Base-by-base conservation (phyloP, 2,797 vertebrate genomes). In the Ataeniobius toweri region DNA sequence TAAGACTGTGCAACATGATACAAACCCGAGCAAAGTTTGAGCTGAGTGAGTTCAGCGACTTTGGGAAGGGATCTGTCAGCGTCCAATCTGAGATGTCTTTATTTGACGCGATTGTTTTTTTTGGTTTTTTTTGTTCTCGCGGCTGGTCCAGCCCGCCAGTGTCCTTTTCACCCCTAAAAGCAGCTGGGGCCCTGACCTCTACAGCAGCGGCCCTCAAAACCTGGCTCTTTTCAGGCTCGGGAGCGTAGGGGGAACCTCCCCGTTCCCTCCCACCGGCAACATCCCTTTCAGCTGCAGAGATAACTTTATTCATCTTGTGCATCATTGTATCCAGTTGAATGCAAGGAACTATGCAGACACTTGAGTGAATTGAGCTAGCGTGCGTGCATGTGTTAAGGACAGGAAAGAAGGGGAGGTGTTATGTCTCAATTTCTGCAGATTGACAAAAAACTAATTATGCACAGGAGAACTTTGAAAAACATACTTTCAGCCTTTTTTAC, bases 311-410 rank as follows among this genome's bases (percentile, higher is more conserved):
- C 98, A 98, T 97, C 95, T 96, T 96, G 96, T 95, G 96, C 96
- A 97, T 99, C 97, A 98, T 99, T 99, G 98, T 99, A 97, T 97
- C 96, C 96, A 96, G 95, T 96, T 99, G 97, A 98, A 99, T 98
- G 96, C 96, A 93, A 46, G 94, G 95, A 97, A 96, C 96, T 95
- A 94, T 93, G 94, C 93, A 90, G 93, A 95, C 94, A 95, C 95
- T 95, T 89, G 74, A 95, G 92, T 94, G 95, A 96, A 96, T 95
- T 95, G 96, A 96, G 94, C 95, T 94, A 95, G 93, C 91, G 87
- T 94, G 94, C 89, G 86, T 90, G 92, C 86, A 87, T 92, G 91
- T 89, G 86, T 89, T 89, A 76, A 86, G 75, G 76, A 88, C 78
- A 89, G 90, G 87, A 85, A 86, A 81, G 82, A 83, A 88, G 78